Evolutionary conservation across 1,140 invertebrate genomes (phyloP), one percentile per base, ranked within the genome.

Genomic region (Frieseomelitta varia): DNA sequence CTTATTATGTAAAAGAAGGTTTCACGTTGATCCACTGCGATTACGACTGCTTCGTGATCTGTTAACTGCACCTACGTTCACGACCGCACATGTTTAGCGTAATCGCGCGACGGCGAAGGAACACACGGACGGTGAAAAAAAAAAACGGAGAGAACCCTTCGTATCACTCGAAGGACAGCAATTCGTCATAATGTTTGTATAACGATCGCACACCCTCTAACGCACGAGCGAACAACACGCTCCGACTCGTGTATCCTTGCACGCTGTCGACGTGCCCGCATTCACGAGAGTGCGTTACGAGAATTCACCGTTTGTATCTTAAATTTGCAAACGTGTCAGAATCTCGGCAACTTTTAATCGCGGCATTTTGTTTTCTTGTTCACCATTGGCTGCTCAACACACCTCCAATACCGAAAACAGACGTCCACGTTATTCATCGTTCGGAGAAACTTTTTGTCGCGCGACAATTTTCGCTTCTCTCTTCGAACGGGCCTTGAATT

Each of bases 131-230:
- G 21, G 79, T 51, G 79, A 69, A 69, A 74, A 78, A 86, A 74
- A 74, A 78, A 86, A 63, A 71, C 51, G n/a, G 51, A 68, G 55
- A 65, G 61, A 69, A 58, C 77, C 67, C 69, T 87, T 85, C 85
- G 81, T 87, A 69, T 87, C 67, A 51, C 34, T 77, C 11, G 81
- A 71, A 75, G 53, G 67, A 73, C 84, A 88, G 78, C 47, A 63
- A 76, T 88, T 90, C 88, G 90, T 92, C 92, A 92, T 92, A 90
- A 88, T 93, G 87, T 86, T 86, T 86, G 84, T 76, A 88, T 81
- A 84, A 87, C 89, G 89, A 91, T 91, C 88, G 91, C 91, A 90
- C 85, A 79, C 55, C 47, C 78, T 68, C 53, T 68, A 30, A 47
- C 39, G 39, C 39, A 53, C 27, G 39, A 63, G 69, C 56, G 30